Evolutionary conservation across 2,888 invertebrate species (phyloP), one percentile per base, ranked within the genome.

Genomic region (Dendrolimus houi): DNA sequence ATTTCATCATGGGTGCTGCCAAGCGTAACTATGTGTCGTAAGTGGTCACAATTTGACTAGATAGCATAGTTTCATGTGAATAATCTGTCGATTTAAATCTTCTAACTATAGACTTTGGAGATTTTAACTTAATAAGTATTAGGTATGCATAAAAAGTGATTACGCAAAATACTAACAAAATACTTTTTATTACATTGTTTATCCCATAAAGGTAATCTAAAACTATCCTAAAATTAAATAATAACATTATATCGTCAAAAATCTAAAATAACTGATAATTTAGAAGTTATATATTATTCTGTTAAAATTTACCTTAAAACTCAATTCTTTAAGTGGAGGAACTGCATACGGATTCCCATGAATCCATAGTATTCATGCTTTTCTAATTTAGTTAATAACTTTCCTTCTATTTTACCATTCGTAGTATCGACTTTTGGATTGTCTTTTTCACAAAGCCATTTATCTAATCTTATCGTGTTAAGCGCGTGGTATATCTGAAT

Each of bases 331-430:
- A 1, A 88, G 58, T 1, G 91, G 91, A 3, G 89, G 85, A 8
- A 64, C 71, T 1, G 91, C 90, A 63, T 75, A 91, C 0, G 91
- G 91, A 91, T 87, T 3, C 91, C 88, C 71, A 83, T 77, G 64
- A 83, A 91, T 0, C 79, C 84, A 62, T 77, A 72, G 65, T 84
- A 91, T 54, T 81, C 66, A 1, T 69, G 68, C 58, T 83, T 64
- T 60, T 78, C 69, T 56, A 79, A 66, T 10, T 84, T 83, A 14
- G 69, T 81, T 9, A 83, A 69, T 54, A 67, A 58, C 71, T 75
- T 85, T 7, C 90, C 91, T 17, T 73, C 66, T 8, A 90, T 64
- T 65, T 69, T 72, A 12, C 90, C 91, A 67, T 85, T 82, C 3
- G 75, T 82, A 0, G 87, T 87, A 58, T 79, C 67, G 14, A 87